Percentiles rank a stretch among this genome's conserved stretches.
phyloP scores from a whole-genome alignment of 2,888 invertebrate genomes.

The Clivina fossor region DNA sequence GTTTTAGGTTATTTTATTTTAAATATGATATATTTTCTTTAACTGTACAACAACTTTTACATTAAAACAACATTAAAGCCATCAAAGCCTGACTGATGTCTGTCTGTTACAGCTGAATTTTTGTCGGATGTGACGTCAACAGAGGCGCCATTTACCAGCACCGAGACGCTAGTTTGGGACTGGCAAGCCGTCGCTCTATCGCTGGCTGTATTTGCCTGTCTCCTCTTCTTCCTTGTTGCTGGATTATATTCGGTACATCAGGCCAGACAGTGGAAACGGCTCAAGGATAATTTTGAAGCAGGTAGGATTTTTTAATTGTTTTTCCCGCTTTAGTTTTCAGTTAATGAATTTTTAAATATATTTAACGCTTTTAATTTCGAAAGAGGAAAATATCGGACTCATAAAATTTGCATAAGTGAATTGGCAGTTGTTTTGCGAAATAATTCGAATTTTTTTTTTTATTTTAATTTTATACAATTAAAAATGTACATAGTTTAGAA shows the following conservation, averaged over 20 bases:
- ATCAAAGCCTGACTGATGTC: too few relatives aligned
- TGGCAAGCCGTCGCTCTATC: conserved; percentile 73
- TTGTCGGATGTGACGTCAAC: conserved; percentile 44
- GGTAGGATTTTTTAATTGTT: conserved; percentile 58
- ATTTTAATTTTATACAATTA: too few relatives aligned
- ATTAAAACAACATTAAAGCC: too few relatives aligned
- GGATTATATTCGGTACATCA: conserved; percentile 75
- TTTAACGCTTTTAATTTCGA: too few relatives aligned
- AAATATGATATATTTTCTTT: too few relatives aligned
- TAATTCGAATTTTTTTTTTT: background rate
- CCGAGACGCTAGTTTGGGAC: conserved; percentile 64
- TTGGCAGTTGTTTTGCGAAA: too few relatives aligned
- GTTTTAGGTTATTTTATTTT: too few relatives aligned
- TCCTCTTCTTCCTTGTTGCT: conserved; percentile 77
- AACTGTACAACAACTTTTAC: too few relatives aligned
- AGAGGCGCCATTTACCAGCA: conserved; percentile 53
- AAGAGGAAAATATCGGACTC: too few relatives aligned
- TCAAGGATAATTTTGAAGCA: conserved; percentile 76
- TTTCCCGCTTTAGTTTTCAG: background rate
- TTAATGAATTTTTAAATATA: background rate
- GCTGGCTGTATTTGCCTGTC: conserved; percentile 73
- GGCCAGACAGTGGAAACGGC: conserved; percentile 76
- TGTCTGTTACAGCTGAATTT: too few relatives aligned
- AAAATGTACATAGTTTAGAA: too few relatives aligned
- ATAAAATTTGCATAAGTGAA: too few relatives aligned